Percentiles rank a stretch among this genome's conserved stretches.
phyloP scores from a whole-genome alignment of 2,888 invertebrate genomes.

The Alitta virens region DNA sequence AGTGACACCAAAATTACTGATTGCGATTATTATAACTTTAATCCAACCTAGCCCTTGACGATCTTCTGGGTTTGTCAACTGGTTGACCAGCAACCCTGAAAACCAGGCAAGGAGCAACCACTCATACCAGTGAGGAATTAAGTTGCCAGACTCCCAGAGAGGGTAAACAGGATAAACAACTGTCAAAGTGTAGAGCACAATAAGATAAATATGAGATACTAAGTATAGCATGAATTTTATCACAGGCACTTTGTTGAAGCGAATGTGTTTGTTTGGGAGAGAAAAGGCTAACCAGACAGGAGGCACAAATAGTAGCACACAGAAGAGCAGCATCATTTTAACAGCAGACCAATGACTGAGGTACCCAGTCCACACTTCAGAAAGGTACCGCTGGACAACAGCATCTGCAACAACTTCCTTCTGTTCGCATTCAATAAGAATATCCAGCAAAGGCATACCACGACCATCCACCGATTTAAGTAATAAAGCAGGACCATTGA shows the following conservation, averaged over 20 bases:
- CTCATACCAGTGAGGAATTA: constrained; percentile 93
- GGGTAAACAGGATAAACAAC: constrained; percentile 55
- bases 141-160: constrained; percentile 53
- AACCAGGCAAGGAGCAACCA: constrained; percentile 93
- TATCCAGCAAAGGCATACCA: constrained; percentile 92
- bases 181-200: constrained; percentile 86
- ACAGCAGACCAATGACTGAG: constrained; percentile 88
- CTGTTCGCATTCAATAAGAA: constrained; percentile 97
- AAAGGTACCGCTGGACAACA: constrained; percentile 90
- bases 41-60: constrained; percentile 91
- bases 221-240: constrained; percentile 99
- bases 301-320: constrained; percentile 78
- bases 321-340: constrained; percentile 85
- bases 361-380: constrained; percentile 95
- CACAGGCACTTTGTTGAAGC: constrained; percentile 96
- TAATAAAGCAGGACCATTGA: constrained; percentile 90
- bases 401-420: constrained; percentile 92
- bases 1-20: constrained; percentile 62
- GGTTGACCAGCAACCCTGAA: constrained; percentile 89
- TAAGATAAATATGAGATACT: constrained; percentile 96
- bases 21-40: constrained; percentile 70
- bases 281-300: constrained; percentile 96
- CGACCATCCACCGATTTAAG: constrained; percentile 91
- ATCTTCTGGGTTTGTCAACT: constrained; percentile 96
- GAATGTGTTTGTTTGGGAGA: constrained; percentile 82